Conservation (phyloP, 2,113 vertebrate species). For the Tautogolabrus adspersus region DNA sequence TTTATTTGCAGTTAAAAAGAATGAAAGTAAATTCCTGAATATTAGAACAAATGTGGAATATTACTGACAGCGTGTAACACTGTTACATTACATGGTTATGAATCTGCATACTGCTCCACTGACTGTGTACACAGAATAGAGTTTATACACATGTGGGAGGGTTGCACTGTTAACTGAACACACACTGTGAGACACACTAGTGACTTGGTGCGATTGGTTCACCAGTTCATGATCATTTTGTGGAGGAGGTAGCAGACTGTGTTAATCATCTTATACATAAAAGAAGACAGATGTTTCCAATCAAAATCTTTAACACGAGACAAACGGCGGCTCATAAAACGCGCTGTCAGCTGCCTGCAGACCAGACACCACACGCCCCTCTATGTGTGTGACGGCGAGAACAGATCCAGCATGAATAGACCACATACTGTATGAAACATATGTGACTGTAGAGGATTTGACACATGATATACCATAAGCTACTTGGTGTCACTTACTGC, state of each 20-base stretch:
- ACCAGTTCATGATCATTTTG: not conserved
- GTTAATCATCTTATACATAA: slow-evolving; percentile 30
- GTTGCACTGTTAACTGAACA: too few relatives aligned
- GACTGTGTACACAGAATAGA: too few relatives aligned
- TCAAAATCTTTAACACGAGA: slow-evolving; percentile 32
- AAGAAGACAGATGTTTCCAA: slow-evolving; percentile 38
- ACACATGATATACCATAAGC: slow-evolving; percentile 49
- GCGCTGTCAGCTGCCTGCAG: not conserved
- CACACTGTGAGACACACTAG: too few relatives aligned
- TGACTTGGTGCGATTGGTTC: not conserved
- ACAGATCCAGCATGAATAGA: slow-evolving; percentile 2
- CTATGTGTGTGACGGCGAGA: not conserved
- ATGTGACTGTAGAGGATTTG: slow-evolving; percentile 35
- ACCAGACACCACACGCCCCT: not conserved
- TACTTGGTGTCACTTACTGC: slow-evolving; percentile 43
- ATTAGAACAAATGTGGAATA: too few relatives aligned
- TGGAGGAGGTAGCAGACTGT: slow-evolving; percentile 1
- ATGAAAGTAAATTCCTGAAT: too few relatives aligned
- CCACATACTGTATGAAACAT: slow-evolving; percentile 29
- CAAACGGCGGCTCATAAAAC: slow-evolving; percentile 18
- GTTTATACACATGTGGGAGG: too few relatives aligned
- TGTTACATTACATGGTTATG: too few relatives aligned
- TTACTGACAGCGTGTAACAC: too few relatives aligned
- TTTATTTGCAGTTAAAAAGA: not conserved
- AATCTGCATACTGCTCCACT: too few relatives aligned